These are phyloP conservation scores for Thalassaphorura encarpata DNA, from an alignment of 1,140 invertebrate species.

Conservation along the genomic window DNA sequence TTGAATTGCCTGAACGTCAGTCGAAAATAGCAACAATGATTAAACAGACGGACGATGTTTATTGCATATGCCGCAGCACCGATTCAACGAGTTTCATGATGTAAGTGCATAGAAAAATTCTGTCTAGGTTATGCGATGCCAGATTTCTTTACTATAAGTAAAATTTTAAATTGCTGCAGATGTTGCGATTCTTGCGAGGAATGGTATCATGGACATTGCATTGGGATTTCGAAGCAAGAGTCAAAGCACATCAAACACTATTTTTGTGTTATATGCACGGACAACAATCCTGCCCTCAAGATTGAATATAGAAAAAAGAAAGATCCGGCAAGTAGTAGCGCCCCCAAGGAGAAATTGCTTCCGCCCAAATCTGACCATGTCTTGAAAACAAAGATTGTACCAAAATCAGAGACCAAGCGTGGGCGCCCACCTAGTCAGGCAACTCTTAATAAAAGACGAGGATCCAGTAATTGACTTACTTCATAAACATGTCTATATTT, in stretches of 20 bases:
- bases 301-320: conserved; percentile 55
- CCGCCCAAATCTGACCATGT: no score
- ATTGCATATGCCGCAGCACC: conserved; percentile 87
- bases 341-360: conserved; percentile 2
- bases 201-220: conserved; percentile 98
- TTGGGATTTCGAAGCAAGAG: conserved; percentile 85
- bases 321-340: background rate
- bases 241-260: conserved; percentile 88
- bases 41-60: conserved; percentile 58
- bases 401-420: no score
- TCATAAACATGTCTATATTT: no score
- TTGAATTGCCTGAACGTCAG: conserved; percentile 76
- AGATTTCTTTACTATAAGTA: background rate
- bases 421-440: no score
- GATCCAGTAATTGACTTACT: background rate
- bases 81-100: conserved; percentile 95
- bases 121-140: conserved; percentile 11
- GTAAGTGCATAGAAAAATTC: conserved; percentile 45
- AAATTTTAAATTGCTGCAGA: conserved; percentile 42
- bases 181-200: conserved; percentile 95
- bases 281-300: conserved; percentile 68
- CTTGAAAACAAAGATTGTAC: no score
- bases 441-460: conserved; percentile 2
- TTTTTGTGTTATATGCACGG: conserved; percentile 72
- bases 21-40: conserved; percentile 81